Evolutionary conservation across 2,797 vertebrate genomes (phyloP).

Genomic region (Hapalemur alaotrensis): DNA sequence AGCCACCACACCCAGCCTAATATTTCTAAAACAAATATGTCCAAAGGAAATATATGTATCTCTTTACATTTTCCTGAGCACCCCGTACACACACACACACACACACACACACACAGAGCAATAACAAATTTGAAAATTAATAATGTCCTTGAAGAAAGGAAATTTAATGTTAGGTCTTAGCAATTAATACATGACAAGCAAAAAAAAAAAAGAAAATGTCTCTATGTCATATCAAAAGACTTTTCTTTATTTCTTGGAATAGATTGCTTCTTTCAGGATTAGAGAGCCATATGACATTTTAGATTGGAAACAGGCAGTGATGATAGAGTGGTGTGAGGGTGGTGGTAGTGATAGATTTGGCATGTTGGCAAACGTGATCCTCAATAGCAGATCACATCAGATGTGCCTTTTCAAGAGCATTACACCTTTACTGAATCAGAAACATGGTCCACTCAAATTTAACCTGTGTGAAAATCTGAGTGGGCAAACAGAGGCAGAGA

Average conservation of each 20-base stretch:
- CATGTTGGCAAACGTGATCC: neutral
- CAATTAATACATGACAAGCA: neutral
- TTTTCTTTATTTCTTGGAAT: neutral
- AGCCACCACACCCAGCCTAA: neutral
- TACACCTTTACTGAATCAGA: neutral
- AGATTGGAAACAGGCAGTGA: neutral
- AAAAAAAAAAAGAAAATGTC: neutral
- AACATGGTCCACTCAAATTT: neutral
- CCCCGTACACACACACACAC: too few relatives aligned
- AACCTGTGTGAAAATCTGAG: neutral
- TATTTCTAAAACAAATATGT: neutral
- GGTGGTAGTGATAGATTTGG: neutral
- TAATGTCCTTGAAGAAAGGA: neutral
- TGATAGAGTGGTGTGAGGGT: neutral
- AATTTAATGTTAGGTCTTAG: neutral
- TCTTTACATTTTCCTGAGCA: neutral
- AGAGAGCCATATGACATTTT: neutral
- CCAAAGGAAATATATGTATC: neutral
- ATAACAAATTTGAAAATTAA: neutral
- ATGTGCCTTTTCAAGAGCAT: neutral
- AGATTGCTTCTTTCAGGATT: neutral
- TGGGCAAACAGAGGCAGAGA: neutral
- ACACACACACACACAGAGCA: accelerated
- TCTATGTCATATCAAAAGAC: neutral
- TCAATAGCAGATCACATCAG: neutral